A percentile compares a stretch with the other conserved stretches of the same genome.
These are phyloP conservation scores for Drosophila infuscata DNA, from an alignment of 2,888 invertebrate genomes.

Conservation along the genomic window DNA sequence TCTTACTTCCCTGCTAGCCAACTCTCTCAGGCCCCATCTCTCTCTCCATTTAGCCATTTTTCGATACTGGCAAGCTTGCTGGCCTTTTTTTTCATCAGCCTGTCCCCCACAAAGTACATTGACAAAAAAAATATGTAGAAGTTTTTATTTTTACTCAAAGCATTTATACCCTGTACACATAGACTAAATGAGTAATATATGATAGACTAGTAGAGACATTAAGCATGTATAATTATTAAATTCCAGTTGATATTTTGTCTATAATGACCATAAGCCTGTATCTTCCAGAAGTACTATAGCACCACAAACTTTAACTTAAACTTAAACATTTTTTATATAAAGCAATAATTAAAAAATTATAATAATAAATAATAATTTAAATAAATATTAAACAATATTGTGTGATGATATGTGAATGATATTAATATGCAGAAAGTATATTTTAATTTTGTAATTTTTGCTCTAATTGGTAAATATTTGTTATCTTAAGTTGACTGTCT, in stretches of 20 bases:
- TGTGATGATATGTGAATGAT: too few species aligned
- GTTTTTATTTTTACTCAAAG: slow-evolving; percentile 60
- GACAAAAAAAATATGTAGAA: slow-evolving; percentile 1
- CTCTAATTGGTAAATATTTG: background rate
- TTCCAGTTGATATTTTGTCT: background rate
- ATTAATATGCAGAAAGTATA: background rate
- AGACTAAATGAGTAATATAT: background rate
- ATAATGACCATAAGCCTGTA: background rate
- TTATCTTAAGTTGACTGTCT: background rate
- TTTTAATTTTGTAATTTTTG: background rate
- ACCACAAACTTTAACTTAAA: background rate
- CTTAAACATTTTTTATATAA: background rate
- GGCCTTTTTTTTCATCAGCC: slow-evolving; percentile 20
- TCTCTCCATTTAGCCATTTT: background rate
- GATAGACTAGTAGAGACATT: background rate
- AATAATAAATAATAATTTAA: too few species aligned
- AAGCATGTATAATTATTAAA: background rate
- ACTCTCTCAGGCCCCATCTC: background rate
- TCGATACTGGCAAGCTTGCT: slow-evolving; percentile 28
- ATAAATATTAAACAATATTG: too few species aligned
- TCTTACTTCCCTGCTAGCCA: background rate
- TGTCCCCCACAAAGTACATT: background rate
- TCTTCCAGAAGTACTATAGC: background rate
- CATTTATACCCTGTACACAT: slow-evolving; percentile 37
- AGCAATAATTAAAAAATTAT: background rate